Base-by-base conservation (phyloP, 2,888 invertebrate species). In the Lutraria lutraria region DNA sequence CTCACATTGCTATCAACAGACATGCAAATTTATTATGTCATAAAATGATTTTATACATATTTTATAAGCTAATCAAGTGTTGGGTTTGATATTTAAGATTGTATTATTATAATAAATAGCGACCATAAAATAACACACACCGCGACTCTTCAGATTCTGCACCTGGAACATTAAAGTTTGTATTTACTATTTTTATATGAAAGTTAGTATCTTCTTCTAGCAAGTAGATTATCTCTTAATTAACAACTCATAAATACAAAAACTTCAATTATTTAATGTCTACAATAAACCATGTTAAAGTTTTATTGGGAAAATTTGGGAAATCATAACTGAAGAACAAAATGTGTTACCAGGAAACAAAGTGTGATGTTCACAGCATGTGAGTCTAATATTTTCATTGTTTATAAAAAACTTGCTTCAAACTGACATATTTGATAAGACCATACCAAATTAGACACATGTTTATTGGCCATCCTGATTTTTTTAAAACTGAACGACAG, bases 31-130 rank as follows among this genome's bases (percentile, higher is more conserved):
- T 68, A 68, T 68, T 21, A n/a, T 25, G 63, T 25, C 63, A 25
- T 68, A 68, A 68, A 68, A 68, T 68, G 12, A 68, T 68, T 68
- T 68, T 68, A 25, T 25, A 68, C 63, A 68, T 25, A 68, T 68
- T 68, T 68, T 68, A 68, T 25, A 68, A n/a, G 25, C 63, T 68
- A n/a, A 68, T 68, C 25, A 68, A 68, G 63, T 68, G 63, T 68
- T 68, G 63, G 63, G 63, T 68, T n/a, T 10, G 63, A 68, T 68
- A 25, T 25, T 68, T n/a, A 68, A 68, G 63, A 68, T 68, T 68
- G 13, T 68, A 68, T 68, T 10, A 68, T 68, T 68, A 68, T 25
- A n/a, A 68, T 68, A 25, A n/a, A 68, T 25, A 68, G 63, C 63
- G n/a, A n/a, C n/a, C 12, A 25, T 10, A 60, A n/a, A n/a, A 25